Percentiles rank a stretch among this genome's conserved stretches.
Evolutionary conservation across 2,797 vertebrate species (phyloP).

Genomic region (Zenarchopterus dispar): DNA sequence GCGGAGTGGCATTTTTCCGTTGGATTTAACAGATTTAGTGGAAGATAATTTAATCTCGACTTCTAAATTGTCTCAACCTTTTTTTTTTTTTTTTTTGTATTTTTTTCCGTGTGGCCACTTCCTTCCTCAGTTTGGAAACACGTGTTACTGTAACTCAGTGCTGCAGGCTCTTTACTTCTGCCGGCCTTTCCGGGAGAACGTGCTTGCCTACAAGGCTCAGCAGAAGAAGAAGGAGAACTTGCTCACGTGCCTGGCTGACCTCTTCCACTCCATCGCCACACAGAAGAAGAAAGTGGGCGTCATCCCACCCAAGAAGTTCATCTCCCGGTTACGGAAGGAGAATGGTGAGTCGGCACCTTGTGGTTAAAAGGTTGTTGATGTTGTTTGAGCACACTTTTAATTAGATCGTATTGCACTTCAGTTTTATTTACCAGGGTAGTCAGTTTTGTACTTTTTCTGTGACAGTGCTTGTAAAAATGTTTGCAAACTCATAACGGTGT

Average conservation of each 20-base stretch:
- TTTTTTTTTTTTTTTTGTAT: slow-evolving; percentile 11
- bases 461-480: background rate
- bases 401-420: background rate
- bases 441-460: no score
- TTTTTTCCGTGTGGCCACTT: no score
- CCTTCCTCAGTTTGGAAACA: slow-evolving; percentile 92
- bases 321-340: slow-evolving; percentile 94
- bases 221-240: slow-evolving; percentile 99
- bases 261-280: slow-evolving; percentile 97
- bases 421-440: background rate
- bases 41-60: background rate
- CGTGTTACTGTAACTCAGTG: slow-evolving; percentile 98
- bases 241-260: slow-evolving; percentile 95
- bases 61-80: slow-evolving; percentile 4
- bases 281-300: slow-evolving; percentile 99
- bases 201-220: slow-evolving; percentile 96
- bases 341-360: slow-evolving; percentile 85
- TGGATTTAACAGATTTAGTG: no score
- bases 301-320: slow-evolving; percentile 99
- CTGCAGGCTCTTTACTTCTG: slow-evolving; percentile 97
- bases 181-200: slow-evolving; percentile 96
- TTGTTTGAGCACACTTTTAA: background rate
- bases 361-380: background rate
- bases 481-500: background rate
- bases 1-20: no score